Evolutionary conservation across 2,113 vertebrate species (phyloP), one percentile per base, ranked within the genome.

Genomic region (Anhinga rufa): DNA sequence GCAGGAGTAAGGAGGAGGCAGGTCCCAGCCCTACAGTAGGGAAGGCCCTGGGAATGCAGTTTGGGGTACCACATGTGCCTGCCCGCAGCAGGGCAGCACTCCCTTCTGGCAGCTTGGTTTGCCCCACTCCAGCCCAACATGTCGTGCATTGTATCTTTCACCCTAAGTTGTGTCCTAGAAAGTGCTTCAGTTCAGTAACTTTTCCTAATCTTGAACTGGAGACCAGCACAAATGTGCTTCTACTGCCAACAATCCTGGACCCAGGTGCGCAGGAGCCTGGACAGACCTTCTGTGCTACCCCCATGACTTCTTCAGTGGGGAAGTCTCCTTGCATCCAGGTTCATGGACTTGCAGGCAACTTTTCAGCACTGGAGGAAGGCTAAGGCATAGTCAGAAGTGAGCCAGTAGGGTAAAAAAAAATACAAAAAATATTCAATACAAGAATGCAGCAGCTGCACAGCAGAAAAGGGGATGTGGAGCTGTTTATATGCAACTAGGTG

Each of bases 31-130:
- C 57, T 29, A 16, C 10, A 62, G n/a, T n/a, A 55, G 21, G 14
- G 66, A 69, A 70, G 10, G 32, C 21, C n/a, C 48, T 71, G 36
- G 64, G 16, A 65, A 40, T 49, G 24, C 17, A n/a, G 8, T 61
- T 16, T 38, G 28, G 40, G 28, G 10, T 40, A 36, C 28, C 0
- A 0, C 15, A 52, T 0, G 0, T 4, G 4, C 15, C 31, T 60
- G 29, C 28, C 28, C 5, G 2, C 36, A 49, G 32, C 12, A 26
- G 40, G 21, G 31, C 40, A 66, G 40, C 1, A 2, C 31, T 70
- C 38, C 25, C 31, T 76, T 77, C 75, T 58, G 40, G 25, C 18
- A 51, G 28, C 26, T 58, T 58, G 21, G 4, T 49, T 94, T 80
- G 60, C 32, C 21, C 16, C 17, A 9, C 22, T 51, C 6, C 62